Conservation (phyloP, 2,888 invertebrate species). For the Osmoderma eremita region DNA sequence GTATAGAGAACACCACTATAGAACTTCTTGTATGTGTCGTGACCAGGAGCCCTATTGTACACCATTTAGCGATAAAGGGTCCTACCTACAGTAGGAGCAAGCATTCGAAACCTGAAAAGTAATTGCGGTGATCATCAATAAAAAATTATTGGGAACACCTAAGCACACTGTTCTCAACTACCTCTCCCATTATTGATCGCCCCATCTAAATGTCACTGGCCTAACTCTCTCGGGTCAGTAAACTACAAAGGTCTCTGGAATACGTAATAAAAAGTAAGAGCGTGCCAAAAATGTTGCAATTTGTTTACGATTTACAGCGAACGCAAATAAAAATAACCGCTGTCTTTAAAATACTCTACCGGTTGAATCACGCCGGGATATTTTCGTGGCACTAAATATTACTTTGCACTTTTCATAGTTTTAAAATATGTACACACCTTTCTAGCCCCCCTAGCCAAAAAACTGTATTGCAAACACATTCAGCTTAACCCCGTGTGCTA, state of each 20-base stretch:
- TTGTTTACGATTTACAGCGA: conserved; percentile 6
- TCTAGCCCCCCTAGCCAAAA: too few relatives aligned
- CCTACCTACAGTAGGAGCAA: too few relatives aligned
- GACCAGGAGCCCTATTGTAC: too few relatives aligned
- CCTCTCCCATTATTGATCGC: not conserved
- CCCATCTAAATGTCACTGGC: conserved; percentile 9
- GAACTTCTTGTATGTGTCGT: too few relatives aligned
- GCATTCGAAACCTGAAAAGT: too few relatives aligned
- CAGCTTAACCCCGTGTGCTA: too few relatives aligned
- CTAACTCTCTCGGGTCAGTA: conserved; percentile 6
- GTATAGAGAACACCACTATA: too few relatives aligned
- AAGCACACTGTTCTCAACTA: not conserved
- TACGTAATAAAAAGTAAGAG: not conserved
- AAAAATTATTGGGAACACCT: conserved; percentile 5
- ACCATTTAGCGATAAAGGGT: too few relatives aligned
- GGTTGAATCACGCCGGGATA: conserved; percentile 23
- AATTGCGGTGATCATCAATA: not conserved
- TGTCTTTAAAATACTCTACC: conserved; percentile 13
- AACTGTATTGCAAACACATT: too few relatives aligned
- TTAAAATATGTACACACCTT: not conserved
- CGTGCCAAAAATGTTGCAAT: conserved; percentile 23
- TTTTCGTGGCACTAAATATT: conserved; percentile 14
- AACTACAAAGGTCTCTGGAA: conserved; percentile 18
- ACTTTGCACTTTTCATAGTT: conserved; percentile 22
- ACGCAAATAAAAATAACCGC: conserved; percentile 30